These are phyloP conservation scores for Diplosoma virens DNA, from an alignment of 23 tunicate genomes.

Conservation along the genomic window DNA sequence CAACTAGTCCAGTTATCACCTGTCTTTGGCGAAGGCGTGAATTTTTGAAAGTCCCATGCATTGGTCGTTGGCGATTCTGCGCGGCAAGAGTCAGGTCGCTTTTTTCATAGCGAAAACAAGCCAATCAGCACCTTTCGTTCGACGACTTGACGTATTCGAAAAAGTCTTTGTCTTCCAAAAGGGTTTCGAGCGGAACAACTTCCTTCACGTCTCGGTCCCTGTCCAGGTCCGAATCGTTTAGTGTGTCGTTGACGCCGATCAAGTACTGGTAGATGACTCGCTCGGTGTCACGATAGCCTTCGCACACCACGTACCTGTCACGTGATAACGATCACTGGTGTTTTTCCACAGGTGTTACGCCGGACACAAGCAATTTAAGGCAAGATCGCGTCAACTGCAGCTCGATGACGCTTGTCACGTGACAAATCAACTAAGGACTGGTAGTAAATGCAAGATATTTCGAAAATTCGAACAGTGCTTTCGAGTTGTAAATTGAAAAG, in stretches of 20 bases:
- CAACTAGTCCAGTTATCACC: too few species aligned
- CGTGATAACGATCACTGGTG: too few species aligned
- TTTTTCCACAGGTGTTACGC: too few species aligned
- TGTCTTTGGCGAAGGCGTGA: conserved; percentile 78
- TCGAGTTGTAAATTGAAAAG: too few species aligned
- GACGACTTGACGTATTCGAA: conserved; percentile 69
- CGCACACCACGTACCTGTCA: conserved; percentile 91
- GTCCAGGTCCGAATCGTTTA: conserved; percentile 42
- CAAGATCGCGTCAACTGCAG: too few species aligned
- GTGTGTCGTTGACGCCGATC: conserved; percentile 54
- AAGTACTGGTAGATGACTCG: conserved; percentile 57
- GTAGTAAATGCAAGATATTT: too few species aligned
- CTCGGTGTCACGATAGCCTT: conserved; percentile 61
- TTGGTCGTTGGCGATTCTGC: conserved; percentile 78
- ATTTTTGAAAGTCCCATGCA: conserved; percentile 81
- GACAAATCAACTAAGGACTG: too few species aligned
- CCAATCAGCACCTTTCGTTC: conserved; percentile 83
- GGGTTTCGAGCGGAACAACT: conserved; percentile 72
- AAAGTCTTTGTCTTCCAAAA: conserved; percentile 68
- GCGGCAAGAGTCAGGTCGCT: too few species aligned
- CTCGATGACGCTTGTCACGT: too few species aligned
- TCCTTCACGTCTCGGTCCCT: conserved; percentile 51
- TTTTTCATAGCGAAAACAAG: too few species aligned
- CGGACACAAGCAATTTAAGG: too few species aligned
- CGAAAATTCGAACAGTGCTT: too few species aligned